Percentiles rank a stretch among this genome's conserved stretches.
Evolutionary conservation across 2,113 vertebrate species (phyloP).

Genomic region (Donacobius atricapilla): DNA sequence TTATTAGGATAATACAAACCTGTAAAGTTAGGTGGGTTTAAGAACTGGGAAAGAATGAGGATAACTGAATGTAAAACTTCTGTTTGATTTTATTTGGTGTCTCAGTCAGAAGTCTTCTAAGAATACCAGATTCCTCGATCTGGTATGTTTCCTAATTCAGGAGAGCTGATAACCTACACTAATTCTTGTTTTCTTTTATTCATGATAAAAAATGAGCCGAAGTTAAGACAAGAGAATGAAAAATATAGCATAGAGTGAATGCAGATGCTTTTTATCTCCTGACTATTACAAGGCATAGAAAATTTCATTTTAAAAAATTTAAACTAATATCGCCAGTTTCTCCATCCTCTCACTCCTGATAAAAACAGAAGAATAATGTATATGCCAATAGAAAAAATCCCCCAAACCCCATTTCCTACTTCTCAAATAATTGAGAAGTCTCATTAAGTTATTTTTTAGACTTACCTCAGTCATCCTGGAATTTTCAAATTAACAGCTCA

Average conservation of each 20-base stretch:
- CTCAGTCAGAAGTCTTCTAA: not conserved
- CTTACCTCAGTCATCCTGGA: not conserved
- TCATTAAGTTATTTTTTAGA: not conserved
- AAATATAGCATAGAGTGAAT: not conserved
- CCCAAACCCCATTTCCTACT: accelerated
- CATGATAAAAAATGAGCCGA: not conserved
- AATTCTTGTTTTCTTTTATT: not conserved
- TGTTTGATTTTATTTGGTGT: not conserved
- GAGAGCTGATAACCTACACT: not conserved
- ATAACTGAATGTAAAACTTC: not conserved
- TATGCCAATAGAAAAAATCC: not conserved
- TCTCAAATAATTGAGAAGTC: not conserved
- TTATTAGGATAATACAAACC: not conserved
- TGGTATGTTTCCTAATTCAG: not conserved
- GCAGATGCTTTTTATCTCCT: not conserved
- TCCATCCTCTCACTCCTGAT: not conserved
- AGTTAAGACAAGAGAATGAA: not conserved
- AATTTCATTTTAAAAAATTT: not conserved
- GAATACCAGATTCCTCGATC: not conserved
- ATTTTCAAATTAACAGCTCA: not conserved
- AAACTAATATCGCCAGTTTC: not conserved
- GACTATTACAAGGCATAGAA: not conserved
- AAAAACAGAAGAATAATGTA: not conserved
- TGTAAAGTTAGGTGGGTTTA: not conserved
- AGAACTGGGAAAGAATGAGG: not conserved